Evolutionary conservation across 2,797 vertebrate genomes (phyloP), one percentile per base, ranked within the genome.

Genomic region (Lagorchestes hirsutus): DNA sequence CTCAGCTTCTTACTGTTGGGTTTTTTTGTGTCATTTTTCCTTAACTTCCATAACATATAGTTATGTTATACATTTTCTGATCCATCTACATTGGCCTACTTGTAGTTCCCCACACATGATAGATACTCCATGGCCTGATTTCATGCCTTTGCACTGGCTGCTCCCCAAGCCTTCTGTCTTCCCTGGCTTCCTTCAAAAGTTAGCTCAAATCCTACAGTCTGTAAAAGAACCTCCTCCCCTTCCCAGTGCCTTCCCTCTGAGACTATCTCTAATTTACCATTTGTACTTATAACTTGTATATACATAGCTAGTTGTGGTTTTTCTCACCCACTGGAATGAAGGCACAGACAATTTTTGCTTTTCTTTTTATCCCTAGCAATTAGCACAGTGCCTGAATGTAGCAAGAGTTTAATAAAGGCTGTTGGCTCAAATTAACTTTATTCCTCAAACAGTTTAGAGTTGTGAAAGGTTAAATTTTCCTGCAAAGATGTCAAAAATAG

Each of bases 381-480:
- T 82, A 82, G 9, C 22, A 46, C 40, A 46, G 74, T 46, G 8
- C 74, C 22, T 46, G 22, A 46, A 46, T 2, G 8, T 46, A 46
- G 40, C 1, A 82, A 82, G 40, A 82, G 22, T 1, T 82, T 82
- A 46, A 24, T 24, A 82, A 46, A 82, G 9, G 40, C 22, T 46
- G 8, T 82, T 27, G 40, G 11, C 40, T 46, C 6, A 9, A 82
- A 82, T 46, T 82, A 22, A 82, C 40, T 82, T 46, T 1, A 67
- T 46, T 82, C 22, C 74, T 9, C 40, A 46, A 82, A 82, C 74
- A 34, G 29, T 40, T 92, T 93, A 52, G 55, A 29, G 54, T 56
- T 22, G 54, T 55, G 3, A 92, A 96, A 40, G 55, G n/a, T 59
- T 67, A 93, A 59, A 90, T 92, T 92, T 59, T 95, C 54, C 40